Evolutionary conservation across 2,797 vertebrate genomes (phyloP).

Genomic region (Anguilla marmorata): DNA sequence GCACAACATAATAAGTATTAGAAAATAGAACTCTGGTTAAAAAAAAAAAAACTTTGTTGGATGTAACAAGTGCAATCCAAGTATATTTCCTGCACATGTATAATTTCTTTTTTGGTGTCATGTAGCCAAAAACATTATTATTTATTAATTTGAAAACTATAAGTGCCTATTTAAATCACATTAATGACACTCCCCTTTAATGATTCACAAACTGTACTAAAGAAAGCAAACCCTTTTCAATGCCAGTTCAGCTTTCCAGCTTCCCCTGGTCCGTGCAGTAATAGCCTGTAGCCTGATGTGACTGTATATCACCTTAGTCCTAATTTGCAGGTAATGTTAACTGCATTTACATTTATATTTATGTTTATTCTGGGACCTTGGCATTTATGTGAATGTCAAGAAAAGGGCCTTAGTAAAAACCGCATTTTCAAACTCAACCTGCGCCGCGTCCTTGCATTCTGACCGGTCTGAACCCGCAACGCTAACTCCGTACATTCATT

Average conservation of each 20-base stretch:
- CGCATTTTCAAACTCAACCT: not conserved
- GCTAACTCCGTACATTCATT: not conserved
- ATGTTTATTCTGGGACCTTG: not conserved
- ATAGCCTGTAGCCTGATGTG: not conserved
- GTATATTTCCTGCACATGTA: too few species aligned
- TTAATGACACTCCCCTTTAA: not conserved
- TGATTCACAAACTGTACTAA: not conserved
- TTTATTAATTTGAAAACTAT: not conserved
- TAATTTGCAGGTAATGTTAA: not conserved
- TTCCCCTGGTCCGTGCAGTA: not conserved
- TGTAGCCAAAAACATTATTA: not conserved
- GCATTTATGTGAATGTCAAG: not conserved
- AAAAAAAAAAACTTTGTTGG: not conserved
- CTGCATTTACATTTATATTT: conserved; percentile 6
- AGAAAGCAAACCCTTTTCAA: not conserved
- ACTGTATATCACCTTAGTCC: not conserved
- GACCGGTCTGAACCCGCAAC: not conserved
- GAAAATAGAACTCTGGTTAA: not conserved
- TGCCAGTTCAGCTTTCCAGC: not conserved
- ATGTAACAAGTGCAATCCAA: not conserved
- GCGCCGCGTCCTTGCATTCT: not conserved
- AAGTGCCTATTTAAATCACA: not conserved
- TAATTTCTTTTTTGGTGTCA: not conserved
- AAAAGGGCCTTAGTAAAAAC: not conserved
- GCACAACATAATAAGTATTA: not conserved